Conservation (phyloP, 2,888 invertebrate species). For the Drosophila birchii region DNA sequence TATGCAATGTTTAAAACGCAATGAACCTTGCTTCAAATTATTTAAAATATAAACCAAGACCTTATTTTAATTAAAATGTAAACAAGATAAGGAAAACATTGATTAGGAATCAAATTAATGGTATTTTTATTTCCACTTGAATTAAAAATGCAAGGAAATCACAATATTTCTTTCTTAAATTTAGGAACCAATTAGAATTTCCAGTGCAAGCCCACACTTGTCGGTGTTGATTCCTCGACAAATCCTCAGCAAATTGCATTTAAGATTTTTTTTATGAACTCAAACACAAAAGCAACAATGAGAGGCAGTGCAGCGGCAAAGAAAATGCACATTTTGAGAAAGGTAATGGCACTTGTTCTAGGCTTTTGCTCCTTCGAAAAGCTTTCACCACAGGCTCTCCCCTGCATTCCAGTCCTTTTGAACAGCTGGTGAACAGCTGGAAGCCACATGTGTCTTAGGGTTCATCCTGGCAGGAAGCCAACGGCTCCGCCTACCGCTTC, state of each 20-base stretch:
- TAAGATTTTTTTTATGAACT: conserved; percentile 13
- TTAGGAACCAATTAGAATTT: not conserved
- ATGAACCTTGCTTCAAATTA: too few relatives aligned
- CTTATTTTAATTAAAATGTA: too few relatives aligned
- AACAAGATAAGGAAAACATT: too few relatives aligned
- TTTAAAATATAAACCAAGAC: too few relatives aligned
- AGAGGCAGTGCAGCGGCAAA: not conserved
- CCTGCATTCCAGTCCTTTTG: conserved; percentile 25
- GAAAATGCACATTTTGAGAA: conserved; percentile 23
- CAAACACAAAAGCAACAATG: not conserved
- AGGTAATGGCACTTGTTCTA: not conserved
- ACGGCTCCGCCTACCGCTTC: conserved; percentile 74
- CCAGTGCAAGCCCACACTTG: not conserved
- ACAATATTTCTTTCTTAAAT: too few relatives aligned
- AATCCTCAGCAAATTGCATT: conserved; percentile 23
- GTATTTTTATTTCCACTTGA: too few relatives aligned
- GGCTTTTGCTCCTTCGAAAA: conserved; percentile 3
- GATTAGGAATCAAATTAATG: too few relatives aligned
- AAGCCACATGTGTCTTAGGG: conserved; percentile 50
- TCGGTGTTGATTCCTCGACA: not conserved
- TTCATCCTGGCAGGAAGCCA: conserved; percentile 63
- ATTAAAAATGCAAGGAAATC: too few relatives aligned
- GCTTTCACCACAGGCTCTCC: conserved; percentile 70
- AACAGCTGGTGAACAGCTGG: conserved; percentile 75
- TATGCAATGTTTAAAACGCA: too few relatives aligned